Evolutionary conservation across 1,140 invertebrate genomes (phyloP), one percentile per base, ranked within the genome.

Genomic region (Liolophura sinensis): DNA sequence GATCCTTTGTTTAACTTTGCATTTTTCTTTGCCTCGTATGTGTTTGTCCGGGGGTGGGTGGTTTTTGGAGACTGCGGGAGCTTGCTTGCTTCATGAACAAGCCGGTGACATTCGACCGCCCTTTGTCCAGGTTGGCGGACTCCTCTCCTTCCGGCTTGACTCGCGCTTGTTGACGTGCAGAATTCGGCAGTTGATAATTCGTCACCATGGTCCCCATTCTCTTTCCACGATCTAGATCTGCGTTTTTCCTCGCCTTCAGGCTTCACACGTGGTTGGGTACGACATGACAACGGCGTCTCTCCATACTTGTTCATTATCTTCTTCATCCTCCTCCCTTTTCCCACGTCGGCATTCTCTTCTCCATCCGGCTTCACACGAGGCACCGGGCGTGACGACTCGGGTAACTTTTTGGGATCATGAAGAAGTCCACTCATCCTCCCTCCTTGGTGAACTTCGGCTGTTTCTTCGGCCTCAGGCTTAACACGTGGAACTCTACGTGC

Each of bases 341-440:
- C 73, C 22, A 78, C 48, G 1, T 74, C 65, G 5, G 77, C 77
- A 59, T 71, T 78, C 5, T 72, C 73, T 50, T 77, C 72, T 0
- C 67, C 80, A 56, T 81, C 80, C 0, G 60, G 61, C 71, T 80
- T 82, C 0, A 82, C 80, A 18, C 79, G 67, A 5, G 78, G 74
- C 20, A 69, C 64, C 5, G 73, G 67, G 12, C 74, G 64, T 46
- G 74, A 66, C 1, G 78, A 80, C 22, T 60, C 49, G 0, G 77
- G 71, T 12, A 73, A 58, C n/a, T 78, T 67, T 27, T 74, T 74
- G 61, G 75, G 71, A 59, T 72, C 71, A 27, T 70, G 71, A 56
- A 81, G 67, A 54, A 83, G 61, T 54, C 55, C 51, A 46, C 62
- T 70, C 60, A 76, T 77, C 1, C 62, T 55, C 47, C 67, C 67